Evolutionary conservation across 1,140 invertebrate genomes (phyloP).

Genomic region (Limonius californicus): DNA sequence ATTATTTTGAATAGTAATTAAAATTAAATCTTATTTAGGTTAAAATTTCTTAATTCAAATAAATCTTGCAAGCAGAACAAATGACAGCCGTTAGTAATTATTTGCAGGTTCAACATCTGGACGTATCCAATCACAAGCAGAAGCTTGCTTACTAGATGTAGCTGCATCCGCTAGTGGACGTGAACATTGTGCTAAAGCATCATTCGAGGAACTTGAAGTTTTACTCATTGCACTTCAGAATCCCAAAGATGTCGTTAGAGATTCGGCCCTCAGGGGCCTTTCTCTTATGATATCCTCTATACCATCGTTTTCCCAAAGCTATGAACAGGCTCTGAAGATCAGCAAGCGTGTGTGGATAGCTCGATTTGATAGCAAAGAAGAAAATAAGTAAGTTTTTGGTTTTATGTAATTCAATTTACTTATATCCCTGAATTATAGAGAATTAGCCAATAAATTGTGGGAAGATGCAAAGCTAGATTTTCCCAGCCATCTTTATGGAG

Average conservation of each 20-base stretch:
- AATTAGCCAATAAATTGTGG: constrained; percentile 69
- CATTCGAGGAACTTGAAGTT: constrained; percentile 68
- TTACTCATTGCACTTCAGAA: constrained; percentile 75
- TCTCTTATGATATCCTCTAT: constrained; percentile 61
- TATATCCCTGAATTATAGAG: constrained; percentile 40
- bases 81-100: too few relatives aligned
- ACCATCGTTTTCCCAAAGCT: constrained; percentile 59
- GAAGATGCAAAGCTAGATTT: constrained; percentile 53
- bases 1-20: too few relatives aligned
- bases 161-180: constrained; percentile 65
- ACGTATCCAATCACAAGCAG: constrained; percentile 71
- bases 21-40: too few relatives aligned
- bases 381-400: constrained; percentile 55
- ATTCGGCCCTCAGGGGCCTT: constrained; percentile 73
- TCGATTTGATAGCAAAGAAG: constrained; percentile 66
- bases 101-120: constrained; percentile 57
- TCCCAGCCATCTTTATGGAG: constrained; percentile 56
- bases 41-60: neutral
- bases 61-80: neutral
- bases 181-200: constrained; percentile 58
- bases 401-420: neutral
- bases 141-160: constrained; percentile 72
- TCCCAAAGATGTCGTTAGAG: constrained; percentile 65
- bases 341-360: constrained; percentile 74
- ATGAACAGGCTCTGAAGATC: constrained; percentile 57